Base-by-base conservation (phyloP, 1,140 invertebrate species). In the Ceratina japonica region DNA sequence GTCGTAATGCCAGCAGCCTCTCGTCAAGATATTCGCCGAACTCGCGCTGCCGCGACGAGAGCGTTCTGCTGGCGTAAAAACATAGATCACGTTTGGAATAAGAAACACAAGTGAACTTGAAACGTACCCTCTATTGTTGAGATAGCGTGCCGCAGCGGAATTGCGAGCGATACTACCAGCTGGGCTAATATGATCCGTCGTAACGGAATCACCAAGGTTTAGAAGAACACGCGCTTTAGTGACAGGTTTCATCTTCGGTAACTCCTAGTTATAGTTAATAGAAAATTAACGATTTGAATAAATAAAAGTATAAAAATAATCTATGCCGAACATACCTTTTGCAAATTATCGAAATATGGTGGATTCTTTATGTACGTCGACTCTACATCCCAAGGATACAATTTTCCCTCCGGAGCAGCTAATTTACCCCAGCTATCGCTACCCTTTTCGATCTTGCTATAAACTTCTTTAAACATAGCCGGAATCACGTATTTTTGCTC, bases 101-200 rank as follows among this genome's bases (percentile, higher is more conserved):
- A 44, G 37, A 10, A 44, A 10, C 5, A 7, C 3, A 78, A 56
- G 70, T 24, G 18, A 37, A 61, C 13, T 18, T 56, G 12, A 78
- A 82, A 90, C 92, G 90, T 89, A 97, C 95, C 97, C 97, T 87
- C 94, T 94, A 66, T 93, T 92, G 0, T 95, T 94, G 0, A 98
- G 93, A 93, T 97, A 99, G 88, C 97, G 94, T 0, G 98, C 98
- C 8, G 98, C 98, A 0, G 98, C 96, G 78, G 97, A 98, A 91
- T 97, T 99, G 37, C 98, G 93, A 2, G 98, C 97, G 88, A 99
- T 99, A 52, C 97, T 98, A 13, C 99, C 98, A 71, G 99, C 99
- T 1, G 99, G 99, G 49, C 98, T 99, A 73, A 99, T 99, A 91
- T 99, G 99, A 93, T 99, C 99, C 0, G 98, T 99, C 4, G 98